These are phyloP conservation scores for Paedocypris micromegethes DNA, from an alignment of 2,797 vertebrate genomes.

Conservation along the genomic window DNA sequence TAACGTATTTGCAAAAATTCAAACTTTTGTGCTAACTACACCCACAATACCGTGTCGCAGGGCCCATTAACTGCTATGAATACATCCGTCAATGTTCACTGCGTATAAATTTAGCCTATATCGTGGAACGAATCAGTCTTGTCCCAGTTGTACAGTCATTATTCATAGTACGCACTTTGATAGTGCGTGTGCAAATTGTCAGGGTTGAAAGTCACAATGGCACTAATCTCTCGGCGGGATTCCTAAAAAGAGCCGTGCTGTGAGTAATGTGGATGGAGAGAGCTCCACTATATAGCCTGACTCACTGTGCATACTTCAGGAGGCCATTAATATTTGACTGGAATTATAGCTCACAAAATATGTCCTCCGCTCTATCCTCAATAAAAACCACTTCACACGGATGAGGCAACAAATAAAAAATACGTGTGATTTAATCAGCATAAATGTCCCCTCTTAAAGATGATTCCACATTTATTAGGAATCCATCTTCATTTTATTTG, in stretches of 20 bases:
- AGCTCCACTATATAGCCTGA: constrained; percentile 15
- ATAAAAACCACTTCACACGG: neutral
- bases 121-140: constrained; percentile 23
- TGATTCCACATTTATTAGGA: too few species aligned
- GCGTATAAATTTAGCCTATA: constrained; percentile 18
- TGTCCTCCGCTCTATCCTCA: constrained; percentile 1
- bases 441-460: too few species aligned
- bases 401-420: constrained; percentile 5
- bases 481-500: too few species aligned
- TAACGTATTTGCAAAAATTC: too few species aligned
- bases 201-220: constrained; percentile 30
- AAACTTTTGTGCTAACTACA: too few species aligned
- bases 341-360: constrained; percentile 16
- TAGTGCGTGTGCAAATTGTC: constrained; percentile 21
- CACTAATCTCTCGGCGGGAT: constrained; percentile 25
- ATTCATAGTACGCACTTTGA: constrained; percentile 24
- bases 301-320: constrained; percentile 28
- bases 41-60: neutral
- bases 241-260: constrained; percentile 38
- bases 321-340: constrained; percentile 34
- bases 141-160: constrained; percentile 32
- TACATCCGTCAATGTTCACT: constrained; percentile 17
- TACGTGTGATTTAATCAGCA: too few species aligned
- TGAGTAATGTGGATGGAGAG: constrained; percentile 38
- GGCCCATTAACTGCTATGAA: constrained; percentile 1